Evolutionary conservation across 2,113 vertebrate genomes (phyloP), one percentile per base, ranked within the genome.

Genomic region (Uropsilus gracilis): DNA sequence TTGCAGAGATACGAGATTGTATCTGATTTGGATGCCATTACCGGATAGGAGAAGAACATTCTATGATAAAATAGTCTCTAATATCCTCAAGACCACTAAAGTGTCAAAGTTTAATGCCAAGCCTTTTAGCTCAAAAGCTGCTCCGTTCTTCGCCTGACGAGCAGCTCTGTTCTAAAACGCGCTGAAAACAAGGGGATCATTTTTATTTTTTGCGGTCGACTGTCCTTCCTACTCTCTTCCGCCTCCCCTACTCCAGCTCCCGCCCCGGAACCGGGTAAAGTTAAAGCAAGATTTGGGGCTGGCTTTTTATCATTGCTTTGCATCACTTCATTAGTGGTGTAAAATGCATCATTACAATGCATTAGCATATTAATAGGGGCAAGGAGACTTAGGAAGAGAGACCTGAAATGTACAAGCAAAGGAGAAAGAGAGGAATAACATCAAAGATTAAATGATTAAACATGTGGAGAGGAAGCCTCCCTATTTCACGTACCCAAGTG

Each of bases 281-380:
- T 95, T 96, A 78, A 73, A 86, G 30, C 89, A 61, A 30, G 48
- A 86, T 73, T 93, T 66, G 64, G 32, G 11, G 17, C 76, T 75
- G 34, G n/a, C 48, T 93, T 91, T 71, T 66, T 96, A 89, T 66
- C 39, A n/a, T 86, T 17, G 9, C 44, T 82, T 96, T 72, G 59
- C 91, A 92, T 96, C 81, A 3, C 61, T 96, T 94, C 87, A 18
- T 96, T 91, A 86, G 48, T 78, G 3, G 46, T 87, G 71, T 89
- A 66, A 96, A 97, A 94, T 84, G 91, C 91, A 42, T 97, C 76
- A 71, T 92, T 96, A 86, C 80, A 39, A 50, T 78, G 8, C 1
- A 55, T 94, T 91, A 76, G 68, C 92, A 17, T 96, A 22, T 94
- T 86, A 18, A 95, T 91, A 91, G 92, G 50, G 59, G 57, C 34